Base-by-base conservation (phyloP, 2,113 vertebrate species). In the Catharus minimus region DNA sequence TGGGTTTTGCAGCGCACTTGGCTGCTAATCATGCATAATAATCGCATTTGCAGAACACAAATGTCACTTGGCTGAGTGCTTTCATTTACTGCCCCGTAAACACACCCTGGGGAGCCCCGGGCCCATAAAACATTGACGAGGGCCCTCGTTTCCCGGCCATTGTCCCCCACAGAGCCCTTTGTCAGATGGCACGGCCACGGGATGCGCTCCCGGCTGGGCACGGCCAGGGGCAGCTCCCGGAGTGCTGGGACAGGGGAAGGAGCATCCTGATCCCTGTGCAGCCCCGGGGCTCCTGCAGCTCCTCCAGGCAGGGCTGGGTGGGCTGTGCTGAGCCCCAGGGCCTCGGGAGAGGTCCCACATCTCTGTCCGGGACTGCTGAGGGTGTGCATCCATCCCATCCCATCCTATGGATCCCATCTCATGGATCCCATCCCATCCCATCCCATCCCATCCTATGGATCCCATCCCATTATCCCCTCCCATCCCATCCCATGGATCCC, bases 21-120 rank as follows among this genome's bases (percentile, higher is more conserved):
- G 95, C 96, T 94, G 94, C 93, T 97, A 97, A 97, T 97, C 95
- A 96, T 94, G 96, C 96, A 95, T 96, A 94, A 95, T 96, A 97
- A 95, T 95, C 78, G 36, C 95, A 96, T 97, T 96, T 97, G 95
- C 95, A 94, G 90, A 96, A 96, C 95, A 93, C 90, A 95, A 96
- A 96, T 95, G 96, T 95, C 95, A 95, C 93, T 97, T 96, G 95
- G 93, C 95, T 97, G 93, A 96, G 92, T 90, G 95, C 93, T 96
- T 95, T 96, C 94, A 95, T 96, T 95, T 95, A 96, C 95, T 97
- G 95, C 92, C 95, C 94, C 21, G 62, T 97, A 96, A 97, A 96
- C 95, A 95, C 58, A 41, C 95, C 94, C 93, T 62, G 62, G 95
- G 93, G 95, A 96, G 81, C 86, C 36, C 66, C 64, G 82, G 69